Base-by-base conservation (phyloP, 2,888 invertebrate genomes). In the Teleiodes luculella region DNA sequence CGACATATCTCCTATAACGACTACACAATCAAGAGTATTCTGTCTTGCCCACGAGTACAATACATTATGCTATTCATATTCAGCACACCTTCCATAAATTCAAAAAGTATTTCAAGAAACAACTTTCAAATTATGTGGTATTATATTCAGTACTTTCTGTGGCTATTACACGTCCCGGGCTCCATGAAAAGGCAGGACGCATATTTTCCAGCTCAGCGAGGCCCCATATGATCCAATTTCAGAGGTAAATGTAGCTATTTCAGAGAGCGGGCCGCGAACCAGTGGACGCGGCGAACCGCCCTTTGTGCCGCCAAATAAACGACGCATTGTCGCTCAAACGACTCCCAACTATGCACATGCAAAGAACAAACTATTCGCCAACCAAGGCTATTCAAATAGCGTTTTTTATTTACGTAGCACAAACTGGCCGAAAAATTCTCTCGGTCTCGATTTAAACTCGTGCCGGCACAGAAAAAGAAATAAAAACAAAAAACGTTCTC, bases 151-250 rank as follows among this genome's bases (percentile, higher is more conserved):
- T 48, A 36, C 35, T 18, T 48, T 48, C 36, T 48, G 48, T 13
- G 48, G 48, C 20, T 36, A 36, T 31, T 30, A 31, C 47, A 24
- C 43, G 30, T 24, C 16, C 30, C 45, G 2, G 3, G 50, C 31
- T n/a, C 48, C 30, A 14, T 39, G 51, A 46, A 48, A 47, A 48
- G 55, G 47, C 52, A 33, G 45, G 48, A 55, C 52, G 55, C 30
- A 33, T 48, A 55, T 52, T 52, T 55, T 55, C 52, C 52, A 52
- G 52, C 28, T 48, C 52, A 55, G 52, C 48, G 47, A 52, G 43
- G 39, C 33, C 49, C 52, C 55, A 52, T 55, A 55, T 52, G 55
- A 55, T 52, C 55, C 55, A 55, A 52, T 55, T 55, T 52, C 55
- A 52, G 52, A 52, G 52, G 52, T 52, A 52, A 55, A 52, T 52